Conservation (phyloP, 2,888 invertebrate species). For the Lampropteryx suffumata region DNA sequence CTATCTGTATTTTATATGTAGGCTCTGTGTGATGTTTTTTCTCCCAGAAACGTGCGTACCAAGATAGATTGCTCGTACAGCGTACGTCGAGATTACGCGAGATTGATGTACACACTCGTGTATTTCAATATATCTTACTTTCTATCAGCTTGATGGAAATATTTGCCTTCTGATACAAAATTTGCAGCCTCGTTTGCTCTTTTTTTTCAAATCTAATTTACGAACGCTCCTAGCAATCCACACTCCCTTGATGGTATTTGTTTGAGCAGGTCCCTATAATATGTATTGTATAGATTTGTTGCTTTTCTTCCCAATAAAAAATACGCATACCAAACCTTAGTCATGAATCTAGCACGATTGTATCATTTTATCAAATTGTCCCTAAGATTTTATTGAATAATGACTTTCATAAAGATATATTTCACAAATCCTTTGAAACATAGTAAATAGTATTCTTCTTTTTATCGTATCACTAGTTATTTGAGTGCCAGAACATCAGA, state of each 20-base stretch:
- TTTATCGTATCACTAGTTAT: too few relatives aligned
- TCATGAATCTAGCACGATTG: too few relatives aligned
- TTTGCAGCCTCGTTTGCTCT: slow-evolving; percentile 30
- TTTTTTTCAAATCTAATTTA: slow-evolving; percentile 34
- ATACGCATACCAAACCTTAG: too few relatives aligned
- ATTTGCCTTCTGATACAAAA: slow-evolving; percentile 35
- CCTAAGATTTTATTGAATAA: too few relatives aligned
- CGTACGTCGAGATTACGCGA: slow-evolving; percentile 34
- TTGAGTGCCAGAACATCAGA: too few relatives aligned
- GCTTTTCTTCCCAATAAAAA: too few relatives aligned
- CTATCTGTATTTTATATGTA: background rate
- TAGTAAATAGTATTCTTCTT: too few relatives aligned
- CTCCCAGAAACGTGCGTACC: slow-evolving; percentile 11
- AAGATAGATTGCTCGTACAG: slow-evolving; percentile 30
- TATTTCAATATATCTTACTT: slow-evolving; percentile 34
- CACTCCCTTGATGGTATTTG: background rate
- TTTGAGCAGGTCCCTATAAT: background rate
- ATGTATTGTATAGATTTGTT: too few relatives aligned
- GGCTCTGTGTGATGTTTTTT: background rate
- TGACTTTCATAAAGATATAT: too few relatives aligned
- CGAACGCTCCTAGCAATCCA: slow-evolving; percentile 22
- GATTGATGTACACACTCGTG: slow-evolving; percentile 34
- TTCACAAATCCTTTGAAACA: too few relatives aligned
- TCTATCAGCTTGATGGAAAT: slow-evolving; percentile 34
- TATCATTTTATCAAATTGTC: too few relatives aligned